phyloP scores from a whole-genome alignment of 37 sponge, comb jelly and placozoan species.

The Tethya wilhelma region DNA sequence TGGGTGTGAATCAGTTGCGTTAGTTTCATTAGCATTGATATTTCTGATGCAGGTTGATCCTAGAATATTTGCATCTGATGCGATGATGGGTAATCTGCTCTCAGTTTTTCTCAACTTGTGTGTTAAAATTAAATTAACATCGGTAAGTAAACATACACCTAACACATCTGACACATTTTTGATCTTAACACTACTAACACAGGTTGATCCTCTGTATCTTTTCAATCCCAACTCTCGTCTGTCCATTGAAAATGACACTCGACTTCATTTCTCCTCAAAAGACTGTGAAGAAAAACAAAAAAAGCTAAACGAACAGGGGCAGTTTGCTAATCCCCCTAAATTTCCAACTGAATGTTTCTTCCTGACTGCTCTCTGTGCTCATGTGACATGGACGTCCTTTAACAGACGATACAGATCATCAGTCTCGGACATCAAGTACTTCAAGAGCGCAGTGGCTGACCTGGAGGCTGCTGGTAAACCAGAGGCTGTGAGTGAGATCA shows the following conservation, averaged over 20 bases:
- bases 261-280: constrained; percentile 40
- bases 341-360: constrained; percentile 96
- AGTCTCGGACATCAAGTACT: constrained; percentile 61
- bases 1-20: not conserved
- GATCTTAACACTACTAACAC: not conserved
- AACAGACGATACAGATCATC: constrained; percentile 38
- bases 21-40: constrained; percentile 1
- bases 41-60: constrained; percentile 40
- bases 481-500: not conserved
- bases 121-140: constrained; percentile 66
- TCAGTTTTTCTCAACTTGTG: constrained; percentile 77
- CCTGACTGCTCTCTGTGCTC: constrained; percentile 77
- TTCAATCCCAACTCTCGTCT: constrained; percentile 26
- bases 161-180: not conserved
- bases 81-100: constrained; percentile 83
- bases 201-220: constrained; percentile 70
- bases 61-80: constrained; percentile 46
- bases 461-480: constrained; percentile 3
- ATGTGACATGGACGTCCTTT: constrained; percentile 73
- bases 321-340: constrained; percentile 44
- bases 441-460: not conserved
- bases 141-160: constrained; percentile 65
- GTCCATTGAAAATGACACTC: constrained; percentile 46
- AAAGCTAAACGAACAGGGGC: not conserved
- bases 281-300: constrained; percentile 39